Conservation (phyloP, 2,113 vertebrate species). For the Glaucidium brasilianum region DNA sequence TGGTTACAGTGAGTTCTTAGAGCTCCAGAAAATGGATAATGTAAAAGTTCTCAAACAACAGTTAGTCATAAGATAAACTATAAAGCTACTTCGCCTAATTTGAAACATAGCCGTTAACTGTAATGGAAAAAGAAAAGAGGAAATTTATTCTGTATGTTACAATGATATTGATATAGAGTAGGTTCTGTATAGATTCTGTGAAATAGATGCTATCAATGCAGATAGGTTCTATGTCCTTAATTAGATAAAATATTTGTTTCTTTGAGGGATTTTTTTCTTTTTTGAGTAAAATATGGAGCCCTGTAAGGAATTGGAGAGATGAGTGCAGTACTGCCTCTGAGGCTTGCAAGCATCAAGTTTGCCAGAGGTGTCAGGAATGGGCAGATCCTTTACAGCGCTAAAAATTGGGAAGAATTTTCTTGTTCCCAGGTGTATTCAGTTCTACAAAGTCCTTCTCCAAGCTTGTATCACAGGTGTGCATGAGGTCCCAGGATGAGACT, state of each 20-base stretch:
- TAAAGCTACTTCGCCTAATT: background rate
- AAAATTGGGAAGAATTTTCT: background rate
- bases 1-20: slow-evolving; percentile 16
- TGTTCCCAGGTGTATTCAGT: background rate
- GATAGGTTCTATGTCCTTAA: background rate
- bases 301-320: background rate
- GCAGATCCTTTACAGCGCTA: background rate
- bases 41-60: background rate
- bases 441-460: background rate
- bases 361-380: background rate
- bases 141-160: background rate
- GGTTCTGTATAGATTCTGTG: background rate
- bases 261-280: background rate
- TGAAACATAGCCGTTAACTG: background rate
- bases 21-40: slow-evolving; percentile 3
- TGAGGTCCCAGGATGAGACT: background rate
- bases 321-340: background rate
- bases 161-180: background rate
- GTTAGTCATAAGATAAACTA: background rate
- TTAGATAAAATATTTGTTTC: background rate
- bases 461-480: fast-evolving
- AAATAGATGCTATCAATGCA: background rate
- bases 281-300: background rate
- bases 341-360: background rate
- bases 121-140: background rate